Conservation (phyloP, 2,888 invertebrate species). For the Brassicogethes aeneus region DNA sequence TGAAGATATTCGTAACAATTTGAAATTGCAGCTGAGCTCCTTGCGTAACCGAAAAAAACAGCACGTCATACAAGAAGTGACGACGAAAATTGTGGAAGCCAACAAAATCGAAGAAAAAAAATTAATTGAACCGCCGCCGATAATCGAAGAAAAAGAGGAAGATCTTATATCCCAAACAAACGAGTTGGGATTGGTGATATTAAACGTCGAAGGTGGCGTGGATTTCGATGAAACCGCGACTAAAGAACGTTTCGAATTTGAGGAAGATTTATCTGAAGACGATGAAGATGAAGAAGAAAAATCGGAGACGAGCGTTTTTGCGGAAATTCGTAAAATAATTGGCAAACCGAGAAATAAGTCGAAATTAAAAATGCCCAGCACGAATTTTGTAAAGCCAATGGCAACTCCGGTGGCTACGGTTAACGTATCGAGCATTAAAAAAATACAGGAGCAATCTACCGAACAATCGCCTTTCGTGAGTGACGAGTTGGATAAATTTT, state of each 20-base stretch:
- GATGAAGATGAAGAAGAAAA: conserved; percentile 7
- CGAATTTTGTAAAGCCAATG: conserved; percentile 1
- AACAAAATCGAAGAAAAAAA: background rate
- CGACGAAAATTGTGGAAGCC: conserved; percentile 9
- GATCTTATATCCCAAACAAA: conserved; percentile 11
- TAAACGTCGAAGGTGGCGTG: conserved; percentile 18
- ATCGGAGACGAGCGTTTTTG: conserved; percentile 14
- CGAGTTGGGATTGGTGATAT: conserved; percentile 18
- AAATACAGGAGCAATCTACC: background rate
- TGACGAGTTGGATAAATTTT: conserved; percentile 43
- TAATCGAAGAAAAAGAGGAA: background rate
- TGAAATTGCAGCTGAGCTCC: conserved; percentile 24
- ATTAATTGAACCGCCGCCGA: background rate
- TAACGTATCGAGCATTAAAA: background rate
- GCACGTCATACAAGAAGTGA: conserved; percentile 12
- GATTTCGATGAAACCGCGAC: conserved; percentile 8
- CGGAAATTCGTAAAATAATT: conserved; percentile 23
- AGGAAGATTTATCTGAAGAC: background rate
- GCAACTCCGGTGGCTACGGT: background rate
- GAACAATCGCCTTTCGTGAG: conserved; percentile 40
- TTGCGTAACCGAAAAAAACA: conserved; percentile 25
- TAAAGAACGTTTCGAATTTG: background rate
- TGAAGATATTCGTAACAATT: conserved; percentile 24
- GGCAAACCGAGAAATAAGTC: conserved; percentile 13
- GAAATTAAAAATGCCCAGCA: background rate